These are phyloP conservation scores for Drosophila leonis DNA, from an alignment of 2,888 invertebrate species.

Conservation along the genomic window DNA sequence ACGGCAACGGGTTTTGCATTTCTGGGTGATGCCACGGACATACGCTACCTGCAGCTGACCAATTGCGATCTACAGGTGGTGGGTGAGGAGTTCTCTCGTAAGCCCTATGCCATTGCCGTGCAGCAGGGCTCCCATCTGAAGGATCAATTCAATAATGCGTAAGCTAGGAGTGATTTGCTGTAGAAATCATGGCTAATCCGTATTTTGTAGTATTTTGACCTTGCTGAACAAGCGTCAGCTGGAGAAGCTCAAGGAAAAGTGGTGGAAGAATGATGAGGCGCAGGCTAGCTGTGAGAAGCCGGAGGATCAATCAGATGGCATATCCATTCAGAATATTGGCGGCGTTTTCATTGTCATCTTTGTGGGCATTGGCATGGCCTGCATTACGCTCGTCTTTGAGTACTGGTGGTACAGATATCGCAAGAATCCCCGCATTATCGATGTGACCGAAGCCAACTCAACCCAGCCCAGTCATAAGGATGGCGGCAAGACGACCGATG, in stretches of 20 bases:
- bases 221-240: conserved; percentile 96
- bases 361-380: conserved; percentile 96
- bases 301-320: conserved; percentile 97
- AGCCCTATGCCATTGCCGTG: conserved; percentile 98
- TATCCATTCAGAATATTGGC: conserved; percentile 98
- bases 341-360: conserved; percentile 99
- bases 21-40: conserved; percentile 97
- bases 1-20: conserved; percentile 95
- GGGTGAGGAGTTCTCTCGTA: conserved; percentile 98
- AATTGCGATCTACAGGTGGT: conserved; percentile 93
- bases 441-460: conserved; percentile 87
- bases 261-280: conserved; percentile 97
- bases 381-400: conserved; percentile 95
- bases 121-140: conserved; percentile 97
- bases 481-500: conserved; percentile 79
- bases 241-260: conserved; percentile 97
- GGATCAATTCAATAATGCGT: conserved; percentile 98
- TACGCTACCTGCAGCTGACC: conserved; percentile 87
- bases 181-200: background rate
- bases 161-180: conserved; percentile 83
- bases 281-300: conserved; percentile 93
- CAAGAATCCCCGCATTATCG: conserved; percentile 88
- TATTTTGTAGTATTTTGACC: conserved; percentile 92
- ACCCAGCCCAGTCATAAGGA: conserved; percentile 51
- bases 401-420: conserved; percentile 97